Evolutionary conservation across 2,888 invertebrate species (phyloP), one percentile per base, ranked within the genome.

Genomic region (Chrysolina oricalcia): DNA sequence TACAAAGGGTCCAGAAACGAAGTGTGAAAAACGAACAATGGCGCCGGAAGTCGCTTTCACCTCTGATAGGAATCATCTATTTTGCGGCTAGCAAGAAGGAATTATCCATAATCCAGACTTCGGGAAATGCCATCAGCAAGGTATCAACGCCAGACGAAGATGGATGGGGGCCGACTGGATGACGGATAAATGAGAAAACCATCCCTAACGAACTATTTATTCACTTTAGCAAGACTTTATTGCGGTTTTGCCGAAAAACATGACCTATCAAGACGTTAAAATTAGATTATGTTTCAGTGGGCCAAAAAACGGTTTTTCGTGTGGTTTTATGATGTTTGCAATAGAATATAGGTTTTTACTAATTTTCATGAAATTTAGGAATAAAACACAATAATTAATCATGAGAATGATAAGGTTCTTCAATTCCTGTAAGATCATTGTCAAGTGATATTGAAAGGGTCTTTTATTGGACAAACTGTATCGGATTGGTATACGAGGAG

Each of bases 61-160:
- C 83, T 82, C 79, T 83, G 85, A 85, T 85, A 83, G 85, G 84
- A 86, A 87, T 87, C 86, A 86, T 85, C 84, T 80, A 80, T 81
- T 83, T 81, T 78, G 74, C 78, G 81, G 81, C 81, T 81, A 79
- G 80, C 82, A 81, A 79, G 80, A 79, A 80, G 80, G 82, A 83
- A 82, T 83, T 83, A 59, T 59, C 59, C 35, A 59, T 13, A 27
- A 59, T 59, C 59, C 81, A 83, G 82, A 81, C 81, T 80, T 81
- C 76, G 79, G 81, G 80, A 81, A 80, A 81, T 72, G 17, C 48
- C 50, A 67, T 67, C 67, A 53, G 50, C 40, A 77, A 71, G 73
- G 69, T 76, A 71, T 79, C 78, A 79, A 72, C 75, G 76, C 70
- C 75, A 78, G 81, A 83, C 80, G 83, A 84, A 84, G 84, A 84